phyloP scores from a whole-genome alignment of 1,140 invertebrate species.

The Hermetia illucens region DNA sequence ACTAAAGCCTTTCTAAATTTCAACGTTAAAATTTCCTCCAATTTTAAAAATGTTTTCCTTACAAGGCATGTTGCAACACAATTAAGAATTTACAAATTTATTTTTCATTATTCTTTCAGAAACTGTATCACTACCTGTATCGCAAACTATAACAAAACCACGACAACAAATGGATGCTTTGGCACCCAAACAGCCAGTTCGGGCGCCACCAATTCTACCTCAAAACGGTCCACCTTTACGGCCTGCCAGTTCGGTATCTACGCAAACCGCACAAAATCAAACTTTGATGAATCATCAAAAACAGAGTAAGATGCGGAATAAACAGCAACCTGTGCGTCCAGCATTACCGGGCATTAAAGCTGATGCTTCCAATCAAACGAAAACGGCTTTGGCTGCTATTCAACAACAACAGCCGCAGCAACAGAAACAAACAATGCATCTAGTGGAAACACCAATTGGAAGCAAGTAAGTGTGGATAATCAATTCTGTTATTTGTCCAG shows the following conservation, averaged over 20 bases:
- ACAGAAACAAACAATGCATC: constrained; percentile 30
- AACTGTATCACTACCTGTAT: constrained; percentile 23
- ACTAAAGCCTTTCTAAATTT: too few species aligned
- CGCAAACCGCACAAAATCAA: constrained; percentile 45
- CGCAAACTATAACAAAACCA: constrained; percentile 21
- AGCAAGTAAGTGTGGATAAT: constrained; percentile 17
- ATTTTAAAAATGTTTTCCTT: too few species aligned
- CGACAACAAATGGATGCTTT: constrained; percentile 21
- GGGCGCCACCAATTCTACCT: constrained; percentile 37
- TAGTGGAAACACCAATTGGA: constrained; percentile 24
- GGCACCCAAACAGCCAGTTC: constrained; percentile 19
- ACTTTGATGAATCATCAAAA: constrained; percentile 23
- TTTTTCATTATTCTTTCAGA: constrained; percentile 11
- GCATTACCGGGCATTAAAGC: constrained; percentile 43
- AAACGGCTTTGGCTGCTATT: constrained; percentile 29
- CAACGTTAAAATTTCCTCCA: too few species aligned
- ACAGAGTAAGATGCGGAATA: constrained; percentile 18
- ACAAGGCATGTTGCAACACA: too few species aligned
- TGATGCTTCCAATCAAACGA: constrained; percentile 48
- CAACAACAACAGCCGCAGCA: constrained; percentile 24
- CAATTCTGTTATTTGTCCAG: not conserved
- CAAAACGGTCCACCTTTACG: constrained; percentile 43
- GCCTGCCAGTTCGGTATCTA: constrained; percentile 58
- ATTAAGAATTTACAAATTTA: not conserved
- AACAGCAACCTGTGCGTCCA: constrained; percentile 38